Conservation (phyloP, 1,140 invertebrate genomes). For the Mesaphorura yosii region DNA sequence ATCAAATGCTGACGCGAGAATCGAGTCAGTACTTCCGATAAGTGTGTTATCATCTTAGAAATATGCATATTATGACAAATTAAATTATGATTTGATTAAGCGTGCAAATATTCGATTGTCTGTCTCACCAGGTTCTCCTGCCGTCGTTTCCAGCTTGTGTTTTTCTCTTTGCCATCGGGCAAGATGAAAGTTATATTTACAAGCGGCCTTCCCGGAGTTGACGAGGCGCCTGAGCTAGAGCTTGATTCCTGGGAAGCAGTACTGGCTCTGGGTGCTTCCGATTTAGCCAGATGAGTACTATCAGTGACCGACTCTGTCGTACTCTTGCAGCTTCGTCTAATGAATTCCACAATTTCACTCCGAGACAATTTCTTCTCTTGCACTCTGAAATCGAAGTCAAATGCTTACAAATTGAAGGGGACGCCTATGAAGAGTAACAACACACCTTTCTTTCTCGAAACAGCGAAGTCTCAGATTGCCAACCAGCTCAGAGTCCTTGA, state of each 20-base stretch:
- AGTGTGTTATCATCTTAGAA: conserved; percentile 45
- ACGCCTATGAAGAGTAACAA: neutral
- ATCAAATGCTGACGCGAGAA: conserved; percentile 45
- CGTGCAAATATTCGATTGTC: too few relatives aligned
- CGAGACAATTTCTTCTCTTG: conserved; percentile 49
- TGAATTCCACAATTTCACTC: conserved; percentile 46
- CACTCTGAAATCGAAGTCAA: conserved; percentile 36
- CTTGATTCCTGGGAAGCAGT: neutral
- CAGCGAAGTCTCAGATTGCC: conserved; percentile 46
- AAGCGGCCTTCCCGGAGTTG: conserved; percentile 9
- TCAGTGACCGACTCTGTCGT: too few relatives aligned
- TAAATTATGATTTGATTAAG: neutral
- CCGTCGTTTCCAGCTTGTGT: conserved; percentile 30
- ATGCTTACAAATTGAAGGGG: neutral
- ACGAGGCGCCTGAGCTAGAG: neutral
- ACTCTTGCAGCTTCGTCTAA: conserved; percentile 32
- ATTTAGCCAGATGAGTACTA: neutral
- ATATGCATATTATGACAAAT: neutral
- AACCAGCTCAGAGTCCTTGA: conserved; percentile 50
- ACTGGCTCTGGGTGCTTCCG: neutral
- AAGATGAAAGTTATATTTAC: conserved; percentile 27
- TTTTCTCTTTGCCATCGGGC: conserved; percentile 32
- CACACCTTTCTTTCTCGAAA: conserved; percentile 46
- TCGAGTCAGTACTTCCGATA: conserved; percentile 43
- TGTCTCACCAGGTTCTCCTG: conserved; percentile 34